Evolutionary conservation across 2,888 invertebrate species (phyloP).

Genomic region (Tridacna crocea): DNA sequence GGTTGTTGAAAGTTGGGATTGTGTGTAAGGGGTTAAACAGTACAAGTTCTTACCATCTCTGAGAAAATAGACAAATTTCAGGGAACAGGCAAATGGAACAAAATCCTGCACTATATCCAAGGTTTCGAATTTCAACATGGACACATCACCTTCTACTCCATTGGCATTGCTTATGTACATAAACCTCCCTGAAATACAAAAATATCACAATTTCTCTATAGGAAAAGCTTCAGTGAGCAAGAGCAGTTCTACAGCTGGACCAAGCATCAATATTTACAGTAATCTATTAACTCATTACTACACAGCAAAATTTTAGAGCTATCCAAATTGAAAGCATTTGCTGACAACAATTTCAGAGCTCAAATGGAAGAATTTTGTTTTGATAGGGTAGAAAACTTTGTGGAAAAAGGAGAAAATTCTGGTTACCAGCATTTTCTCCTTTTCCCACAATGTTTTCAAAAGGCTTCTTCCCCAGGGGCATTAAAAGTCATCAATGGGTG

Average conservation of each 20-base stretch:
- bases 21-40: too few species aligned
- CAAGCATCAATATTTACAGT: not conserved
- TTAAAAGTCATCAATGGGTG: too few species aligned
- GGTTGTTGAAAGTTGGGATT: too few species aligned
- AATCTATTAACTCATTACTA: not conserved
- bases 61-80: conserved; percentile 1
- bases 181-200: not conserved
- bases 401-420: too few species aligned
- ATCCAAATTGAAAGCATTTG: too few species aligned
- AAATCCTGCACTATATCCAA: not conserved
- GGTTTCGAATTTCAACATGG: not conserved
- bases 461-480: too few species aligned
- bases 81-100: conserved; percentile 2
- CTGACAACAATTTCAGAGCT: too few species aligned
- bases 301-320: too few species aligned
- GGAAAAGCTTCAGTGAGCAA: not conserved
- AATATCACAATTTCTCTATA: not conserved
- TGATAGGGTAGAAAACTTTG: not conserved
- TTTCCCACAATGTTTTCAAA: too few species aligned
- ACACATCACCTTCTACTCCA: not conserved
- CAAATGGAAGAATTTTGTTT: not conserved
- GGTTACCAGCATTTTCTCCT: too few species aligned
- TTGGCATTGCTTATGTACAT: not conserved
- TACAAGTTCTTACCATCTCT: not conserved
- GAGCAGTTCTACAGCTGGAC: not conserved